Conservation (phyloP, 2,797 vertebrate species). For the Dermochelys coriacea region DNA sequence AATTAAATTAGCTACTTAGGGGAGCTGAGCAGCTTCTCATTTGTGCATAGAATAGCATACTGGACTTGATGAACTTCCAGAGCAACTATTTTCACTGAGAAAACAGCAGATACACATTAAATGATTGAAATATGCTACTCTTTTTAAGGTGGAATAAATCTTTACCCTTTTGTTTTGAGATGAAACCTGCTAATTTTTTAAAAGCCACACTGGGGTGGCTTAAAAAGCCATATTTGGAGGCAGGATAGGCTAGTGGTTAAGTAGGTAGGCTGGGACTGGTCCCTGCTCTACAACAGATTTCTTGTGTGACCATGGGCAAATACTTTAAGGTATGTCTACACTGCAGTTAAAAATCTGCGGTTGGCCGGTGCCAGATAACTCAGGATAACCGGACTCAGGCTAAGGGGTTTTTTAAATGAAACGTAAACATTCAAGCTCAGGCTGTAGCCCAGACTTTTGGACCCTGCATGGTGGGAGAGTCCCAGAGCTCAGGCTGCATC, state of each 20-base stretch:
- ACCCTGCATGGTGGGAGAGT: neutral
- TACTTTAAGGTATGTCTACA: neutral
- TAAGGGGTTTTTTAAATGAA: neutral
- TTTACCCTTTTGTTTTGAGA: neutral
- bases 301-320: neutral
- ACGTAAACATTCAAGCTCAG: neutral
- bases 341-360: neutral
- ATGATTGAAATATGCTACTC: neutral
- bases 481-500: neutral
- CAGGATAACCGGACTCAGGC: neutral
- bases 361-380: neutral
- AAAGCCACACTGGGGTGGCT: neutral
- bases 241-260: neutral
- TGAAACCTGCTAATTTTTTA: neutral
- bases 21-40: constrained; percentile 25
- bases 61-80: neutral
- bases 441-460: neutral
- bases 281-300: constrained; percentile 23
- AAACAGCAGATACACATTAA: neutral
- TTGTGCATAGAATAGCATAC: constrained; percentile 10
- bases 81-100: neutral
- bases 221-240: constrained; percentile 1
- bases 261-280: neutral
- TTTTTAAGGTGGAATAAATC: neutral
- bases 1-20: constrained; percentile 42